These are phyloP conservation scores for Cydia strobilella DNA, from an alignment of 1,140 invertebrate genomes.

Conservation along the genomic window DNA sequence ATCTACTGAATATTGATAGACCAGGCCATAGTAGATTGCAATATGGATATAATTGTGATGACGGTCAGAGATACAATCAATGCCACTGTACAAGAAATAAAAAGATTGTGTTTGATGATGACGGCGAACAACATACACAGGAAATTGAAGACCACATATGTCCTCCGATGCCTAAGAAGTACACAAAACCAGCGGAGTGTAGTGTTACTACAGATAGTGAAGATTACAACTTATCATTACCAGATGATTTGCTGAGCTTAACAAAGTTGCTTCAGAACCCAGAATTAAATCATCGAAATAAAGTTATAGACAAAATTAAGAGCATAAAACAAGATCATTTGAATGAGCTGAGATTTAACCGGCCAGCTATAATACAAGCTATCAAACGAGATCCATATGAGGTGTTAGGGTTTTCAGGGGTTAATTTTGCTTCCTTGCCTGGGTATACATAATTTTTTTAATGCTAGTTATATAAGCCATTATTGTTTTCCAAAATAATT, in stretches of 20 bases:
- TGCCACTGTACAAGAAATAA: slow-evolving; percentile 59
- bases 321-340: slow-evolving; percentile 49
- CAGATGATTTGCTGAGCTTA: slow-evolving; percentile 54
- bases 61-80: slow-evolving; percentile 29
- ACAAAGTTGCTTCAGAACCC: slow-evolving; percentile 51
- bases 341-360: slow-evolving; percentile 61
- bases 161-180: slow-evolving; percentile 34
- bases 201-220: slow-evolving; percentile 54
- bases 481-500: slow-evolving; percentile 41
- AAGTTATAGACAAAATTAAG: slow-evolving; percentile 63
- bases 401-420: slow-evolving; percentile 60
- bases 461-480: neutral
- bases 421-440: slow-evolving; percentile 57
- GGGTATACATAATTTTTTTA: slow-evolving; percentile 52
- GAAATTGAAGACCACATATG: slow-evolving; percentile 59
- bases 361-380: slow-evolving; percentile 51
- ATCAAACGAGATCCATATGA: slow-evolving; percentile 59
- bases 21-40: slow-evolving; percentile 6
- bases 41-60: slow-evolving; percentile 9
- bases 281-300: slow-evolving; percentile 48
- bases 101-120: slow-evolving; percentile 67
- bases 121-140: slow-evolving; percentile 50
- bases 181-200: neutral
- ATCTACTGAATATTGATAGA: slow-evolving; percentile 56
- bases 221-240: slow-evolving; percentile 41